Evolutionary conservation across 2,113 vertebrate genomes (phyloP).

Genomic region (Alligator mississippiensis): DNA sequence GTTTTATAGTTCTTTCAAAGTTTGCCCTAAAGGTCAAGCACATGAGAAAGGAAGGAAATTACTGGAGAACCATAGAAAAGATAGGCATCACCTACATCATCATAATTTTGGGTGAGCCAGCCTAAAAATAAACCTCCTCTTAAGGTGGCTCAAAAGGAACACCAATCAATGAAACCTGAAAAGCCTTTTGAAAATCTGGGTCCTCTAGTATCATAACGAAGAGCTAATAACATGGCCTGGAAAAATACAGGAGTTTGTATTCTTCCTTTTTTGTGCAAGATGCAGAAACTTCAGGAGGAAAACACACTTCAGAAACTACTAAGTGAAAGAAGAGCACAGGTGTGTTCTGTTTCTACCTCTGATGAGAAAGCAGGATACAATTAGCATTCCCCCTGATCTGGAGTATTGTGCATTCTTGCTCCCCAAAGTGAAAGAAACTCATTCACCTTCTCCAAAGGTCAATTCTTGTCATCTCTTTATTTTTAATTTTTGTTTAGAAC

Average conservation of each 20-base stretch:
- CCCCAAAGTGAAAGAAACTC: constrained; percentile 38
- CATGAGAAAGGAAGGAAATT: background rate
- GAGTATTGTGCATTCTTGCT: constrained; percentile 53
- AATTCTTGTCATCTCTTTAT: background rate
- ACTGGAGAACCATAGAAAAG: background rate
- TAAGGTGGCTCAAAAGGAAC: background rate
- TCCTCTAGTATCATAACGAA: background rate
- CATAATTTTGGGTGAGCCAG: background rate
- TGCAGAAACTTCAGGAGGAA: background rate
- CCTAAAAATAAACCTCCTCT: background rate
- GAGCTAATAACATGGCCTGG: background rate
- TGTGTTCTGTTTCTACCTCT: constrained; percentile 49
- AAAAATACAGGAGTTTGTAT: background rate
- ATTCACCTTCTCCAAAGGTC: constrained; percentile 25
- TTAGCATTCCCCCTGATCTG: constrained; percentile 20
- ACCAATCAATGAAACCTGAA: background rate
- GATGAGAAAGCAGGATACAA: background rate
- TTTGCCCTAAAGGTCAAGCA: background rate
- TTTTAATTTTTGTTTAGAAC: constrained; percentile 63
- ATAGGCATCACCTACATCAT: background rate
- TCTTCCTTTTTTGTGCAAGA: background rate
- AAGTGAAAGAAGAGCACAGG: background rate
- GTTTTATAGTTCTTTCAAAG: background rate
- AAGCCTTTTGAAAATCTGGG: background rate
- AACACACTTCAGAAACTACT: background rate